Evolutionary conservation across 2,797 vertebrate genomes (phyloP).

Genomic region (Pachyuromys duprasi): DNA sequence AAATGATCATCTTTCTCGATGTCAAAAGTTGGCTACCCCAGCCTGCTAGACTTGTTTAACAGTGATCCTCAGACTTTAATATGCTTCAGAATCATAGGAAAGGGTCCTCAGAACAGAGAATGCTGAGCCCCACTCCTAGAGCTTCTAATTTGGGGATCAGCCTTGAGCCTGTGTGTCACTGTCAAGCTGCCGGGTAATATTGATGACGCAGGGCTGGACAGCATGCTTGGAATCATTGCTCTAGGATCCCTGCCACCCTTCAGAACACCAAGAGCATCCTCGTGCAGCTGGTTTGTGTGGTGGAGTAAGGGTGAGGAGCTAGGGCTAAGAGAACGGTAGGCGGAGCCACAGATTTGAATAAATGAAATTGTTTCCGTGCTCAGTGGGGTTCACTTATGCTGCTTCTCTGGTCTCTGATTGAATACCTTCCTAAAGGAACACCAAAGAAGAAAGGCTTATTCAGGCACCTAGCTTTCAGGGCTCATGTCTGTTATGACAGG

Average conservation of each 20-base stretch:
- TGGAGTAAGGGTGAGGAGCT: not conserved
- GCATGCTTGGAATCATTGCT: not conserved
- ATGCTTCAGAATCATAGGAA: not conserved
- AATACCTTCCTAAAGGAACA: not conserved
- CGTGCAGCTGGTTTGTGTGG: not conserved
- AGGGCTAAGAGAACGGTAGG: not conserved
- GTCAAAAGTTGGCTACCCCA: not conserved
- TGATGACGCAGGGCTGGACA: not conserved
- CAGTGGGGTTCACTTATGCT: not conserved
- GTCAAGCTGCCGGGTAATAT: not conserved
- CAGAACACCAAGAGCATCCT: not conserved
- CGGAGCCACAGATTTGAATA: not conserved
- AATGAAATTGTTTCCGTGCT: slow-evolving; percentile 11
- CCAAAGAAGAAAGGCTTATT: not conserved
- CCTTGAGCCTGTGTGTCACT: not conserved
- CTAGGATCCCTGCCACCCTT: not conserved
- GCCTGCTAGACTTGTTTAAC: not conserved
- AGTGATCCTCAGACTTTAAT: not conserved
- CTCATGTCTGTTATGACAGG: not conserved
- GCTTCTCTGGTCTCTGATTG: not conserved
- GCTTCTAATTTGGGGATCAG: not conserved
- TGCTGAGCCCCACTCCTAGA: not conserved
- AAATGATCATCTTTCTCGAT: not conserved
- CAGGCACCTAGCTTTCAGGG: not conserved
- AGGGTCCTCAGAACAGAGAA: not conserved